Base-by-base conservation (phyloP, 1,140 invertebrate genomes). In the Sitobion miscanthi region DNA sequence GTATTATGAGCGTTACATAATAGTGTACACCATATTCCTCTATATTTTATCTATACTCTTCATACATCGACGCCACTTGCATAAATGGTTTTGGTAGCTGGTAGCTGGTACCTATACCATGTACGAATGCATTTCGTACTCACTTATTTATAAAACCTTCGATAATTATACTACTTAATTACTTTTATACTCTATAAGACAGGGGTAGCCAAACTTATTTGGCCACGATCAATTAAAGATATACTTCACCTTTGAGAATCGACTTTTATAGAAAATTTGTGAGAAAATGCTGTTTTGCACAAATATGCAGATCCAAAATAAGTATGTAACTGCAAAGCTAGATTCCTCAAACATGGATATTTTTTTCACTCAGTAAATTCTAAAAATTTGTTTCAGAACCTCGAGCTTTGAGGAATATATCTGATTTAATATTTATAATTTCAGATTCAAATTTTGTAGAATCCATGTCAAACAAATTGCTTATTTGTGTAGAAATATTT, bases 401-500 rank as follows among this genome's bases (percentile, higher is more conserved):
- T 52, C 86, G 86, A 88, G 47, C 86, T n/a, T 88, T 88, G 47
- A 88, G 86, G 47, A 52, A 88, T 88, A 88, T 52, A 52, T 49
- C 20, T 88, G 47, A 88, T 88, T 88, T 35, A 52, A 87, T 87
- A 49, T 87, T 87, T 38, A 1, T 38, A 38, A 38, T 38, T 38
- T 38, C 38, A 38, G 38, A 38, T 38, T 38, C 38, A 38, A 86
- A 87, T 87, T 87, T 87, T 47, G 25, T n/a, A 87, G 42, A 87
- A 47, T 87, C 85, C 85, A 87, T 47, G 7, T 88, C 86, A 88
- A 88, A 88, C 47, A 88, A 88, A 88, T 87, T 87, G 83, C 30
- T 86, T 86, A 86, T 86, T 86, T 86, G 85, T 87, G 85, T 52
- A 88, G 86, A 88, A 88, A 88, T 88, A 52, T 88, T 52, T 88